A percentile compares a stretch with the other conserved stretches of the same genome.
Conservation (phyloP, 2,888 invertebrate genomes). For the Pheosia gnoma region DNA sequence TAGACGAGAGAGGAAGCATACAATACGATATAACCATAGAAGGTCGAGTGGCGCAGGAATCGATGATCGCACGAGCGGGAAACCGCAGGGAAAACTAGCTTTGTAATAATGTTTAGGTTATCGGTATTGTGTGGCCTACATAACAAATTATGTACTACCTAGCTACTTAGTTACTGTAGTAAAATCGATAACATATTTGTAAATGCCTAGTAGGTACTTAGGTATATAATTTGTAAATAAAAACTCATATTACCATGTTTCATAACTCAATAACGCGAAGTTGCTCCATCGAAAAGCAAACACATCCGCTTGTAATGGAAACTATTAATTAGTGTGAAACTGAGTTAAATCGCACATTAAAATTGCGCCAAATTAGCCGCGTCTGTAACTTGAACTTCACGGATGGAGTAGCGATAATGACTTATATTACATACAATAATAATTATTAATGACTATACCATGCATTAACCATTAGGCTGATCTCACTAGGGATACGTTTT, state of each 20-base stretch:
- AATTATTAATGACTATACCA: too few relatives aligned
- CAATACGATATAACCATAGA: too few relatives aligned
- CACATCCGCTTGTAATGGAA: constrained; percentile 9
- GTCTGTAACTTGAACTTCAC: constrained; percentile 32
- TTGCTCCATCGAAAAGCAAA: constrained; percentile 4
- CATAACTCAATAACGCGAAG: not conserved
- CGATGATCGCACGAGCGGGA: too few relatives aligned
- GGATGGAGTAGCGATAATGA: constrained; percentile 10
- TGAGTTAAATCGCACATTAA: constrained; percentile 30
- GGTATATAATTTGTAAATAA: too few relatives aligned
- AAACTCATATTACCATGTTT: too few relatives aligned
- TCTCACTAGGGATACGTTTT: too few relatives aligned
- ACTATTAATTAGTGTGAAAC: constrained; percentile 23
- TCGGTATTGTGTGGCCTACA: not conserved
- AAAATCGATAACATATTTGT: constrained; percentile 9
- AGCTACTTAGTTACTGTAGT: not conserved
- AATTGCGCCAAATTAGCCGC: constrained; percentile 24
- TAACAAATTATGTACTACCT: not conserved
- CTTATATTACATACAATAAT: not conserved
- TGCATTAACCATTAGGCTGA: too few relatives aligned
- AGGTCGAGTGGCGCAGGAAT: too few relatives aligned
- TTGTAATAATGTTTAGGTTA: not conserved
- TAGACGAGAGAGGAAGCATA: too few relatives aligned
- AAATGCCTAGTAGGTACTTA: not conserved
- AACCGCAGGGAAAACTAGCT: too few relatives aligned